Evolutionary conservation across 1,140 invertebrate species (phyloP), one percentile per base, ranked within the genome.

Genomic region (Diprion similis): DNA sequence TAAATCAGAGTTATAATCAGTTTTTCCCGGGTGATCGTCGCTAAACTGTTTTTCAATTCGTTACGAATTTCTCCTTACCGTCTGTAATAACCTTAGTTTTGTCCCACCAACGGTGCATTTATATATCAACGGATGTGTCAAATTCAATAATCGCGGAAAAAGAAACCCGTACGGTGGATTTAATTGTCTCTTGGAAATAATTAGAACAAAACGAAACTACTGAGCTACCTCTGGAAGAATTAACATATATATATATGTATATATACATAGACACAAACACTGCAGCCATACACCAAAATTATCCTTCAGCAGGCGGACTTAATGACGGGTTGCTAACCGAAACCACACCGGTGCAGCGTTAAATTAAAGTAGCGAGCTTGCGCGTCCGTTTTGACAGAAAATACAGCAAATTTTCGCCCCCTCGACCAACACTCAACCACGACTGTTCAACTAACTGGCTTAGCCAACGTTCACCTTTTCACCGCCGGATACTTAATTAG

Each of bases 361-460:
- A 13, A 59, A 59, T 59, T 59, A 59, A 59, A 59, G 51, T 8
- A 59, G 51, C 11, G 51, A 59, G 51, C 51, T 37, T 37, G 24
- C 24, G 51, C 51, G 51, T 59, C 51, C 51, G 9, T 59, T 59
- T 59, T 59, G 51, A 59, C 51, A 59, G 51, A 59, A 59, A 59
- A 8, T 59, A 59, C 51, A 37, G 24, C 24, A 37, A 37, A 37
- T 37, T 37, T 37, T 37, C 24, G 24, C 24, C 24, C 24, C 24
- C 6, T 37, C 24, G 6, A 37, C 24, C 24, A 1, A 37, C 24
- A 6, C 24, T 37, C 24, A 37, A 37, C 24, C 24, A 37, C 24
- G 24, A 37, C 24, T 37, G 24, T 37, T 37, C 24, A 37, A 37
- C 24, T 37, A 37, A 37, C 24, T 37, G 24, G 24, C 24, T 37